Base-by-base conservation (phyloP, 2,888 invertebrate species). In the Clusia tigrina region DNA sequence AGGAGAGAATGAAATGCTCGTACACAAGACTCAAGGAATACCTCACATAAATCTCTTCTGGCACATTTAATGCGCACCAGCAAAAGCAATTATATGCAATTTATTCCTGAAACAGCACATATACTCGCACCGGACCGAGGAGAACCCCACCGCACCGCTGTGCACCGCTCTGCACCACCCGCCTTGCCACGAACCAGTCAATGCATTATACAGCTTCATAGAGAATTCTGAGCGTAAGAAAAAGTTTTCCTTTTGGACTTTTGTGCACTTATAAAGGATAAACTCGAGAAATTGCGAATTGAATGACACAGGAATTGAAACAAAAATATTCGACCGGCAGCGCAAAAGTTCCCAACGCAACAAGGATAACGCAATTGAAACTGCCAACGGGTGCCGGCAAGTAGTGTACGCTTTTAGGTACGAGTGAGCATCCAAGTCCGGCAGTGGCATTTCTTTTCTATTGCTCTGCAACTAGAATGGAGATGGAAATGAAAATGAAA, bases 31-130 rank as follows among this genome's bases (percentile, higher is more conserved):
- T n/a, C n/a, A n/a, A n/a, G n/a, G n/a, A n/a, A n/a, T 18, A 20
- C 18, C 52, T 54, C 65, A 65, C 69, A 77, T 78, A 78, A 78
- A 78, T 79, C 79, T 77, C 74, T 77, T 78, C 76, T 75, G 71
- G 69, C 72, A 78, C 78, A 78, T 79, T 79, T 75, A 75, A 75
- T 74, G 71, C 69, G 71, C 70, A 69, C 68, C 68, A 67, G 68
- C 65, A 67, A 67, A 62, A 69, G 70, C 68, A 71, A 68, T 71
- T 71, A 71, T 71, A 71, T 69, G 69, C 71, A 71, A 69, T 71
- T 71, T 71, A 71, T 71, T 67, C 68, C 61, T 51, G 9, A 38
- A 46, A 60, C 53, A 62, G 52, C 48, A 48, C 18, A 48, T 2
- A 3, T 18, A 22, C n/a, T n/a, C n/a, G n/a, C 10, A 42, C 42